Percentiles rank a stretch among this genome's conserved stretches.
Evolutionary conservation across 2,888 invertebrate genomes (phyloP).

Genomic region (Bimastos eiseni): DNA sequence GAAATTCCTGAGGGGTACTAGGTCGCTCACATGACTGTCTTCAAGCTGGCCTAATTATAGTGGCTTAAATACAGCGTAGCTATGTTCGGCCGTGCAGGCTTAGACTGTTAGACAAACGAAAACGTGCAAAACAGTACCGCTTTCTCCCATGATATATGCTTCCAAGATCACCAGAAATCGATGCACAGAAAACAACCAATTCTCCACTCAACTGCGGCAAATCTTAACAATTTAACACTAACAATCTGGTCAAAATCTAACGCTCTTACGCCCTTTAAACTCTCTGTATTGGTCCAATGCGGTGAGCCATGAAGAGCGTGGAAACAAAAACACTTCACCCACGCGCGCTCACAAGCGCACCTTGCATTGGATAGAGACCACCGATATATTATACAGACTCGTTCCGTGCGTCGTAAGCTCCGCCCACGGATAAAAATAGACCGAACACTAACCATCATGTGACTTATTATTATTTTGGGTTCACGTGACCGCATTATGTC

Average conservation of each 20-base stretch:
- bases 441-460: background rate
- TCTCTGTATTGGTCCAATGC: background rate
- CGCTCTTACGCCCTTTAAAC: background rate
- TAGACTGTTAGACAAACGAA: no score
- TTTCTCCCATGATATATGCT: background rate
- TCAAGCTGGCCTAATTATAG: background rate
- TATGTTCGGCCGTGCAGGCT: background rate
- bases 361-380: background rate
- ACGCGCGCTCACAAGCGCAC: background rate
- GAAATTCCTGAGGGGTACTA: no score
- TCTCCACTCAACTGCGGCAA: background rate
- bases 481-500: background rate
- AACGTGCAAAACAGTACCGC: background rate
- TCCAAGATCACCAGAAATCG: background rate
- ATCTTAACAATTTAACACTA: background rate
- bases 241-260: background rate
- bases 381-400: background rate
- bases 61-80: no score
- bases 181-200: background rate
- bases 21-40: background rate
- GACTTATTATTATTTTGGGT: background rate
- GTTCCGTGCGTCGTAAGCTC: background rate
- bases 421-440: background rate
- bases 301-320: background rate
- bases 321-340: background rate